A percentile compares a stretch with the other conserved stretches of the same genome.
phyloP scores from a whole-genome alignment of 2,113 vertebrate species.

The Lontra canadensis region DNA sequence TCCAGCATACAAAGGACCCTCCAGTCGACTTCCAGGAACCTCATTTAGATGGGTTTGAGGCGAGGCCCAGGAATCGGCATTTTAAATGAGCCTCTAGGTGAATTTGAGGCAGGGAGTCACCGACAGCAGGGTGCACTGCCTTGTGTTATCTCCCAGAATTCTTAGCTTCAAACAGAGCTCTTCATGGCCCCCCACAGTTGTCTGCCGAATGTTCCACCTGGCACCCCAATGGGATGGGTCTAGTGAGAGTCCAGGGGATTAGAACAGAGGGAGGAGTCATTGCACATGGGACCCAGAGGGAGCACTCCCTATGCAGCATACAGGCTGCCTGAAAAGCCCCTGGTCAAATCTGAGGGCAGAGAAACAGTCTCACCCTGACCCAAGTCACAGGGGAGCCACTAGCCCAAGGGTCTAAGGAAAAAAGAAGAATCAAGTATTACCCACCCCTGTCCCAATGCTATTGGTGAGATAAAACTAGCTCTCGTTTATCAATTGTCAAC shows the following conservation, averaged over 20 bases:
- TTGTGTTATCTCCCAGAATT: background rate
- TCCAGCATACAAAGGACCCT: background rate
- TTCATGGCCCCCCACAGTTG: accelerated
- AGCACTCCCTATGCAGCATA: background rate
- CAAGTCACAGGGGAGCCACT: background rate
- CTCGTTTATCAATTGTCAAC: accelerated
- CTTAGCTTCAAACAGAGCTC: background rate
- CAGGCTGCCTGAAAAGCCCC: accelerated
- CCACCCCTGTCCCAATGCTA: background rate
- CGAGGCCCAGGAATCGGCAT: background rate
- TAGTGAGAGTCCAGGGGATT: background rate
- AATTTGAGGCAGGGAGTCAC: background rate
- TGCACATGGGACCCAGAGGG: background rate
- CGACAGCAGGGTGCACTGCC: accelerated
- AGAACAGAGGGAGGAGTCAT: background rate
- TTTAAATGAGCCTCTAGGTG: background rate
- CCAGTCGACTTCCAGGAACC: background rate
- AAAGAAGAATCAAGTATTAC: background rate
- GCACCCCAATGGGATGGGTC: background rate
- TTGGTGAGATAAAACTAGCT: background rate
- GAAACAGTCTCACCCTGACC: background rate
- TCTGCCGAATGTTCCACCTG: background rate
- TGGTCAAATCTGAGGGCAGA: background rate
- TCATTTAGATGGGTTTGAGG: background rate
- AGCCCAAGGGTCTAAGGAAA: background rate